Conservation (phyloP, 1,140 invertebrate genomes). For the Radopholus similis region DNA sequence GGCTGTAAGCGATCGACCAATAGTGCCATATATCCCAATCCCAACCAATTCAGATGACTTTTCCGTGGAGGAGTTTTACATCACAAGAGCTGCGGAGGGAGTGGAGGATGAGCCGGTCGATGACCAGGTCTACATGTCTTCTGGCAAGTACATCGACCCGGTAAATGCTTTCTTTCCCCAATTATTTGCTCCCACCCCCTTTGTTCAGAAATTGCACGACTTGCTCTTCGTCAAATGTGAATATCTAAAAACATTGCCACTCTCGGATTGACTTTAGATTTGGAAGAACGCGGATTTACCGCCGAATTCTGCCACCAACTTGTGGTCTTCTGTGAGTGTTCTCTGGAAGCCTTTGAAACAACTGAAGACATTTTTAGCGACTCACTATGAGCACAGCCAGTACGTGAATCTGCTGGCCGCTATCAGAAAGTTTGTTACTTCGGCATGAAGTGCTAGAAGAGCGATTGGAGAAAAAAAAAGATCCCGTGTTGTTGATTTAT, state of each 20-base stretch:
- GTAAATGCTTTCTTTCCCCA: constrained; percentile 24
- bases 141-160: constrained; percentile 56
- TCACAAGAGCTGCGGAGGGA: constrained; percentile 50
- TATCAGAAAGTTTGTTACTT: constrained; percentile 49
- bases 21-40: constrained; percentile 12
- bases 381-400: constrained; percentile 51
- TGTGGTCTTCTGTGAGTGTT: constrained; percentile 26
- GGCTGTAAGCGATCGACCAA: constrained; percentile 34
- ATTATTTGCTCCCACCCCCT: not conserved
- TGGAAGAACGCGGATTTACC: constrained; percentile 57
- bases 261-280: too few species aligned
- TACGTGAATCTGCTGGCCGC: constrained; percentile 50
- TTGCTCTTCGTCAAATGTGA: constrained; percentile 57
- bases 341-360: constrained; percentile 10
- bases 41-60: constrained; percentile 42
- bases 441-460: too few species aligned
- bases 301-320: constrained; percentile 51
- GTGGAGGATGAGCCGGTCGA: constrained; percentile 45
- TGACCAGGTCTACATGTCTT: constrained; percentile 52
- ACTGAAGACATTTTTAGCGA: constrained; percentile 31
- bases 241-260: too few species aligned
- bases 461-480: too few species aligned
- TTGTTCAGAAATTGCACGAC: constrained; percentile 49
- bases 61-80: constrained; percentile 57
- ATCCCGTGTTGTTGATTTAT: too few species aligned